A percentile compares a stretch with the other conserved stretches of the same genome.
Conservation (phyloP, 2,888 invertebrate species). For the Euzophera pinguis region DNA sequence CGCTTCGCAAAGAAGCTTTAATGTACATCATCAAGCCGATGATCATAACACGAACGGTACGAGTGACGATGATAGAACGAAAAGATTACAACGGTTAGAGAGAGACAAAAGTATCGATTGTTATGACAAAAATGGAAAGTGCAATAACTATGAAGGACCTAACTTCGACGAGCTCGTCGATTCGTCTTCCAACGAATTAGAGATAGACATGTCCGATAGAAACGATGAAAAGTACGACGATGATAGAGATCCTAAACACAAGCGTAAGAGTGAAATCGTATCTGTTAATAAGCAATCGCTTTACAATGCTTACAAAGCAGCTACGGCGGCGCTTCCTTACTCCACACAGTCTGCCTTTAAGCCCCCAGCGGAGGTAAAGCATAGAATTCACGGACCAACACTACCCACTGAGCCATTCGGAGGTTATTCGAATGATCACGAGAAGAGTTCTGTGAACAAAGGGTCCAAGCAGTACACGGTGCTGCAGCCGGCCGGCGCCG, state of each 20-base stretch:
- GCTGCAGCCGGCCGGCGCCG: conserved; percentile 89
- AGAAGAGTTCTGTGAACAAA: conserved; percentile 55
- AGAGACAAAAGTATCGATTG: conserved; percentile 58
- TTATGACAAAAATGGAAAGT: conserved; percentile 69
- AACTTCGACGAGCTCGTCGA: conserved; percentile 89
- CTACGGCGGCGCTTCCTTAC: conserved; percentile 81
- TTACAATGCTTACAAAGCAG: conserved; percentile 77
- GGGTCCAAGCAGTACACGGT: conserved; percentile 92
- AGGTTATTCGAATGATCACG: conserved; percentile 82
- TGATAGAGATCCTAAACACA: conserved; percentile 71
- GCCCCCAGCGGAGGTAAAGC: conserved; percentile 85
- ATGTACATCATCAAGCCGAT: conserved; percentile 52
- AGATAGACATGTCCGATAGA: conserved; percentile 88
- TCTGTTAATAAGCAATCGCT: conserved; percentile 74
- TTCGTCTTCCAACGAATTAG: conserved; percentile 88
- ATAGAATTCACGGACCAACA: conserved; percentile 57
- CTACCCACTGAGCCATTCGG: conserved; percentile 86
- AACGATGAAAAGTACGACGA: conserved; percentile 82
- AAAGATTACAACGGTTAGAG: conserved; percentile 38
- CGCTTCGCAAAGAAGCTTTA: conserved; percentile 83
- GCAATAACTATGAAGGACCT: conserved; percentile 84
- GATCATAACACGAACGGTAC: conserved; percentile 45
- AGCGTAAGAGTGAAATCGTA: conserved; percentile 73
- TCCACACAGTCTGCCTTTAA: conserved; percentile 90
- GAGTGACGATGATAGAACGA: conserved; percentile 44